phyloP scores from a whole-genome alignment of 2,113 vertebrate species.

The Calidris pugnax region DNA sequence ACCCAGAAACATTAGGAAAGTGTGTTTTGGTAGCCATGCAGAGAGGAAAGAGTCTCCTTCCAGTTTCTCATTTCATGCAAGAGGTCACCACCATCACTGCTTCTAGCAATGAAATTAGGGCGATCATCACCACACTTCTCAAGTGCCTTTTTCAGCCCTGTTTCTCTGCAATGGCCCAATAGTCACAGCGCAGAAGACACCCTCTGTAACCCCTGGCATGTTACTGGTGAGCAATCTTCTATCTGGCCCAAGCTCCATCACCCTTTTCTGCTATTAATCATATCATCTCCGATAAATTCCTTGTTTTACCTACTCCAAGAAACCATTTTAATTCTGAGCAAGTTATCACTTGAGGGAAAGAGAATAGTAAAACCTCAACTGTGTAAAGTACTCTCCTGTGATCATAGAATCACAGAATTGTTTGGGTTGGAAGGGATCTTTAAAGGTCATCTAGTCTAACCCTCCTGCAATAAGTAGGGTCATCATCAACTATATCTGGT shows the following conservation, averaged over 20 bases:
- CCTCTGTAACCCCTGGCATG: fast-evolving
- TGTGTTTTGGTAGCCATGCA: neutral
- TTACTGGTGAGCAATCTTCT: neutral
- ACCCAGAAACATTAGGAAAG: neutral
- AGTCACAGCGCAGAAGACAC: neutral
- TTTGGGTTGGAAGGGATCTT: neutral
- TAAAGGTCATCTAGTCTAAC: neutral
- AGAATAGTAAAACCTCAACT: neutral
- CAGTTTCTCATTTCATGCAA: neutral
- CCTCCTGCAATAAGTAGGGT: neutral
- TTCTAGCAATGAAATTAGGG: neutral
- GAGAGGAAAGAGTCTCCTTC: neutral
- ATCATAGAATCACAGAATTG: neutral
- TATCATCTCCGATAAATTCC: neutral
- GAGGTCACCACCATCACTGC: neutral
- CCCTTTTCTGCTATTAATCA: neutral
- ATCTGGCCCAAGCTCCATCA: neutral
- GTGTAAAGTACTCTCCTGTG: neutral
- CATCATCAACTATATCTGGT: neutral
- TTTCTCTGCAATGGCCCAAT: neutral
- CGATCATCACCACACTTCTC: neutral
- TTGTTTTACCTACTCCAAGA: neutral
- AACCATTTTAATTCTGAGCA: neutral
- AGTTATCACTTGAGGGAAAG: neutral
- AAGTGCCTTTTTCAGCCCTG: neutral